These are phyloP conservation scores for Champsocephalus esox DNA, from an alignment of 2,797 vertebrate species.

Conservation along the genomic window DNA sequence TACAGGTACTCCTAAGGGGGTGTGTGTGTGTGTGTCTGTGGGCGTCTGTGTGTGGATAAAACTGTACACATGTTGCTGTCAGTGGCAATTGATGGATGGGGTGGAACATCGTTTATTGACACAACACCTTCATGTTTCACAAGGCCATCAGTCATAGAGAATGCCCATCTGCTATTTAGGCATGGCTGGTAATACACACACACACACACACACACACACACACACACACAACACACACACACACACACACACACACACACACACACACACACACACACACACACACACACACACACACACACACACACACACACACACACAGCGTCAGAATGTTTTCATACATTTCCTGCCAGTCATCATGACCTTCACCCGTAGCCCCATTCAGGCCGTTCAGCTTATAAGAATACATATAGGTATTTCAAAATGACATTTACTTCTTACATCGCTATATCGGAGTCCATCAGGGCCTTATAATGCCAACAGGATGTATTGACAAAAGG, in stretches of 20 bases:
- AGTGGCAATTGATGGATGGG: slow-evolving; percentile 75
- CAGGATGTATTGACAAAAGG: slow-evolving; percentile 32
- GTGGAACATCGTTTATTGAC: slow-evolving; percentile 81
- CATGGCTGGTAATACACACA: slow-evolving; percentile 44
- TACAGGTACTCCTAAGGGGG: slow-evolving; percentile 24
- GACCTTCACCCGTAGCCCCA: slow-evolving; percentile 67
- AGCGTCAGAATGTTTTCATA: slow-evolving; percentile 54
- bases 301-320: slow-evolving; percentile 18
- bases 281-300: slow-evolving; percentile 20
- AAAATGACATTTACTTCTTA: slow-evolving; percentile 64
- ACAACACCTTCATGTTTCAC: slow-evolving; percentile 84
- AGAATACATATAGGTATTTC: slow-evolving; percentile 41
- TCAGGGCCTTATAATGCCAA: slow-evolving; percentile 62
- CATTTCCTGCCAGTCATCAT: slow-evolving; percentile 63
- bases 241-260: slow-evolving; percentile 21
- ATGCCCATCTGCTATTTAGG: slow-evolving; percentile 72
- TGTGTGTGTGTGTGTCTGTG: slow-evolving; percentile 1
- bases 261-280: slow-evolving; percentile 27
- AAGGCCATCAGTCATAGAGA: slow-evolving; percentile 78
- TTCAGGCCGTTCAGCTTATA: slow-evolving; percentile 46
- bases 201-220: slow-evolving; percentile 31
- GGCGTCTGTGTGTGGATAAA: slow-evolving; percentile 39
- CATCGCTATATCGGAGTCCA: slow-evolving; percentile 35
- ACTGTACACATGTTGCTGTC: slow-evolving; percentile 72
- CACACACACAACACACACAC: slow-evolving; percentile 23